Conservation (phyloP, 1,140 invertebrate species). For the Macrobrachium nipponense region DNA sequence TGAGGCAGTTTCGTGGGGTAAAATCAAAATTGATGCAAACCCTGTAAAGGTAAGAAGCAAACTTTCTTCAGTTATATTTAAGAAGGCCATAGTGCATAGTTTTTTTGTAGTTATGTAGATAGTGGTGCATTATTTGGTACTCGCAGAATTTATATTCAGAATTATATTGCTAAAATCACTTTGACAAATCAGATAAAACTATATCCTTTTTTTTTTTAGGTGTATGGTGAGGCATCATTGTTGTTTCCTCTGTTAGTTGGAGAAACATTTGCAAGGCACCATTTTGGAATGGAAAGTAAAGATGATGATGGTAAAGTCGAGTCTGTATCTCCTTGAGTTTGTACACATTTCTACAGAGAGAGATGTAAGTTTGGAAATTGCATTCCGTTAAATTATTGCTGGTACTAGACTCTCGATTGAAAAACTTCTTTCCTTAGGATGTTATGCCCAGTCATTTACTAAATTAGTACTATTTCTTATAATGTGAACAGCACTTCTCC, state of each 20-base stretch:
- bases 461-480: too few relatives aligned
- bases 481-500: too few relatives aligned
- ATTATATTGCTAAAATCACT: constrained; percentile 18
- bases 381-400: too few relatives aligned
- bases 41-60: constrained; percentile 84
- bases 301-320: too few relatives aligned
- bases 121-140: not conserved
- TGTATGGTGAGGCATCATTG: constrained; percentile 95
- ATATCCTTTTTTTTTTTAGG: constrained; percentile 71
- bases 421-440: too few relatives aligned
- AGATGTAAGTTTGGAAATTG: too few relatives aligned
- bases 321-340: too few relatives aligned
- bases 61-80: not conserved
- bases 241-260: constrained; percentile 95
- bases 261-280: constrained; percentile 87
- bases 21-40: constrained; percentile 87
- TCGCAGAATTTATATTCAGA: not conserved
- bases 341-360: too few relatives aligned
- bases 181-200: too few relatives aligned
- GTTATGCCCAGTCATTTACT: too few relatives aligned
- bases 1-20: constrained; percentile 99
- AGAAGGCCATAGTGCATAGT: too few relatives aligned
- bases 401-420: too few relatives aligned
- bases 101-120: not conserved
- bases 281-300: not conserved